Evolutionary conservation across 2,797 vertebrate species (phyloP), one percentile per base, ranked within the genome.

Genomic region (Simalia tracyae): DNA sequence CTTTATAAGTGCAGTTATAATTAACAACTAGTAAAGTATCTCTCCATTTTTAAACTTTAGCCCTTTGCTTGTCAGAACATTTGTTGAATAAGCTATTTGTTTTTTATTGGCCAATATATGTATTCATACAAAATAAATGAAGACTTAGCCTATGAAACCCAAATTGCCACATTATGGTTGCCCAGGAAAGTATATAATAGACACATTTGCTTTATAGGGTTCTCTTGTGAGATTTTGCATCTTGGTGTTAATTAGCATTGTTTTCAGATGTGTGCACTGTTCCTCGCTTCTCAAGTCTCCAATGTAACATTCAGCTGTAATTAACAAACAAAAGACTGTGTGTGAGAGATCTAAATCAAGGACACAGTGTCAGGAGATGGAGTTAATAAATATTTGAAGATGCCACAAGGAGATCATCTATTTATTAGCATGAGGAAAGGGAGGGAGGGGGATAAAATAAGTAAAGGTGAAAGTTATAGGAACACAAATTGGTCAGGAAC

Each of bases 311-410:
- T 28, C 57, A 87, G 66, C 31, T 91, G 50, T n/a, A 89, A 42
- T 92, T 88, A 90, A 56, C 68, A 36, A 24, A 91, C 89, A 92
- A 89, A 7, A 42, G 84, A 88, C 89, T 9, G 9, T 87, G 66
- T 66, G 57, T 1, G 84, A 61, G 15, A 7, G 36, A 84, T 64
- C 81, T 85, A 91, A 94, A 93, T 93, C 59, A 93, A 92, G 72
- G 72, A 85, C 50, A 89, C 17, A 1, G 2, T 5, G 2, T 86
- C 9, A 0, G 7, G 0, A 0, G 26, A n/a, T 90, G 60, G 66
- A 87, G 86, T 0, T 36, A 72, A 89, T 92, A 92, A 87, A 26
- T 88, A 57, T 31, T 6, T 54, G 54, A 89, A 88, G 61, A 93
- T 0, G 0, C 26, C 15, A 85, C 88, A 2, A 59, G 54, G 24